Conservation (phyloP, 2,113 vertebrate species). For the Eolophus roseicapilla region DNA sequence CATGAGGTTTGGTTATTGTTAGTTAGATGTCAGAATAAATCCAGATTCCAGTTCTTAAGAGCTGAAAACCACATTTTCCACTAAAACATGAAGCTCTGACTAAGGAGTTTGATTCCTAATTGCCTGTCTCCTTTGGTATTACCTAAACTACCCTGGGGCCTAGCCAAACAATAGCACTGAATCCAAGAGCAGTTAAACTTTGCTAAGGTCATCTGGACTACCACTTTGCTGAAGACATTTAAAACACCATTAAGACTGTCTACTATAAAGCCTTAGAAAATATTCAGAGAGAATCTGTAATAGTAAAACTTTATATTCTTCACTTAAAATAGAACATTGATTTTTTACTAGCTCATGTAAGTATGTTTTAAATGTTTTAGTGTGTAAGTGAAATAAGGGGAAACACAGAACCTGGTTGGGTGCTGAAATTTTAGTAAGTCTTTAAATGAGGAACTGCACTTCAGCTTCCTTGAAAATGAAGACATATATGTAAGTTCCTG, state of each 20-base stretch:
- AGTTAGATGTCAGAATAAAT: background rate
- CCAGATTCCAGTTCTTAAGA: background rate
- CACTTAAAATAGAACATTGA: background rate
- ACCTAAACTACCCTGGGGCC: background rate
- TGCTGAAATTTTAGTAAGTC: background rate
- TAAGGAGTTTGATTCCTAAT: background rate
- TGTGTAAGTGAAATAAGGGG: background rate
- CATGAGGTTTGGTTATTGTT: conserved; percentile 10
- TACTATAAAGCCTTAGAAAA: background rate
- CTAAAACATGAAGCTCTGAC: conserved; percentile 22
- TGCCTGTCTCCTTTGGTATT: background rate
- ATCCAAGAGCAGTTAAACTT: background rate
- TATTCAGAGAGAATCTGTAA: background rate
- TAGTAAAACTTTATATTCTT: background rate
- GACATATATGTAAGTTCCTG: background rate
- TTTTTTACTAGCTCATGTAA: background rate
- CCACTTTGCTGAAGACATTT: background rate
- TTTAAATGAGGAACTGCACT: background rate
- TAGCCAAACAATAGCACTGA: background rate
- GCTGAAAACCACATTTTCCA: background rate
- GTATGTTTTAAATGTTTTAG: background rate
- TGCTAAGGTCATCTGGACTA: background rate
- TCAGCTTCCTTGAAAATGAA: background rate
- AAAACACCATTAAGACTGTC: background rate
- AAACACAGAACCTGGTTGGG: background rate